These are phyloP conservation scores for Ceyx cyanopectus DNA, from an alignment of 2,113 vertebrate species.

Conservation along the genomic window DNA sequence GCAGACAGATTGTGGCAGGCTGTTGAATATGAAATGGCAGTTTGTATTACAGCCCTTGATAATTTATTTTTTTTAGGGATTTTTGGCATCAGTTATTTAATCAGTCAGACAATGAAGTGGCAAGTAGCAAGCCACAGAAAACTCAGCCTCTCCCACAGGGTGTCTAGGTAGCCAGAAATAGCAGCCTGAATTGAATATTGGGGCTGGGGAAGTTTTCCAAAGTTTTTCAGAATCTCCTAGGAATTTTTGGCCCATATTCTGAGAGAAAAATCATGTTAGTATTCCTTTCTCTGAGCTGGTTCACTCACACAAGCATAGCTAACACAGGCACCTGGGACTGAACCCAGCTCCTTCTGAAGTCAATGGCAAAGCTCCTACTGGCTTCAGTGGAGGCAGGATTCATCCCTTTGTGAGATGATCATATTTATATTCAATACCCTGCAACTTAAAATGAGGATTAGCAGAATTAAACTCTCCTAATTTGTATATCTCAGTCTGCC, in stretches of 20 bases:
- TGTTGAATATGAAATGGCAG: neutral
- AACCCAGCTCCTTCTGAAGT: neutral
- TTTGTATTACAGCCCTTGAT: neutral
- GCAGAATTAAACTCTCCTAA: conserved; percentile 63
- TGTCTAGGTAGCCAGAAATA: neutral
- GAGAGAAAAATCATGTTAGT: neutral
- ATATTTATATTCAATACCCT: conserved; percentile 47
- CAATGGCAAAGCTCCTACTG: neutral
- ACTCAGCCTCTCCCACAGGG: neutral
- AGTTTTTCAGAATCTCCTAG: neutral
- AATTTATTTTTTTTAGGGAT: neutral
- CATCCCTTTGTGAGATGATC: conserved; percentile 11
- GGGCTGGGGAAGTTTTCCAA: neutral
- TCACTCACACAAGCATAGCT: neutral
- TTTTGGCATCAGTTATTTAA: conserved; percentile 1
- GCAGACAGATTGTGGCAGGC: neutral
- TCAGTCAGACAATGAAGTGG: neutral
- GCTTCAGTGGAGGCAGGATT: neutral
- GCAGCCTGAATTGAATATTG: neutral
- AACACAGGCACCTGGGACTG: neutral
- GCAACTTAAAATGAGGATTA: conserved; percentile 67
- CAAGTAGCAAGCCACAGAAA: neutral
- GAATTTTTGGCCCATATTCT: conserved; percentile 10
- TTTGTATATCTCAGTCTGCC: conserved; percentile 57
- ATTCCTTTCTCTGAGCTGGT: neutral